Evolutionary conservation across 1,140 invertebrate species (phyloP), one percentile per base, ranked within the genome.

Genomic region (Tenebrio molitor): DNA sequence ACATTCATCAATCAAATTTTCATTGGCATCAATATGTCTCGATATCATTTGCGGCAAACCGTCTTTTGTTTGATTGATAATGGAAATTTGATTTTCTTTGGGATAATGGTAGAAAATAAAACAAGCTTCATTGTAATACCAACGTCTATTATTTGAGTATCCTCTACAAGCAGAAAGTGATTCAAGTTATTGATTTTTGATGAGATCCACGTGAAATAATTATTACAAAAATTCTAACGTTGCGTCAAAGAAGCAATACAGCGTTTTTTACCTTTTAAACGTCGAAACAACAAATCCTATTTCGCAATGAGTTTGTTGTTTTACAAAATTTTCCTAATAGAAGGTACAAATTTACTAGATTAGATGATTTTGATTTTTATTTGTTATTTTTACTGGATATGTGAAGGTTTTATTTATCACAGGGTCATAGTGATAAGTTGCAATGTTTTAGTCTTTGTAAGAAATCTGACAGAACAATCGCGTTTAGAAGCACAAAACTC

Each of bases 401-500:
- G 64, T 66, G 36, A 66, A 39, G 10, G 39, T 44, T 66, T 50
- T 34, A 63, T 68, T 69, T 69, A 69, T 69, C 67, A 69, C 67
- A 69, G 67, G 67, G 67, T 58, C 19, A 29, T 36, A 23, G 67
- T 69, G 67, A 69, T 69, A 69, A 66, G 42, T 19, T 34, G 17
- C 19, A 15, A 39, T 65, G 19, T n/a, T 12, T 50, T 15, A 19
- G 21, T n/a, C 4, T 23, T 58, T 23, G 7, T 12, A 23, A 62
- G 53, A 21, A 21, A 62, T 4, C 21, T 50, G 5, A 50, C 21
- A 50, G 16, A 12, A 17, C 2, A 66, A 65, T 4, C 6, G 36
- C 17, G 10, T 44, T 66, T 66, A 29, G n/a, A 29, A 66, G 64
- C 64, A 64, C 12, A 29, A 14, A 4, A 7, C 12, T 12, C 6